phyloP scores from a whole-genome alignment of 2,888 invertebrate genomes.

The Pherbina coryleti region DNA sequence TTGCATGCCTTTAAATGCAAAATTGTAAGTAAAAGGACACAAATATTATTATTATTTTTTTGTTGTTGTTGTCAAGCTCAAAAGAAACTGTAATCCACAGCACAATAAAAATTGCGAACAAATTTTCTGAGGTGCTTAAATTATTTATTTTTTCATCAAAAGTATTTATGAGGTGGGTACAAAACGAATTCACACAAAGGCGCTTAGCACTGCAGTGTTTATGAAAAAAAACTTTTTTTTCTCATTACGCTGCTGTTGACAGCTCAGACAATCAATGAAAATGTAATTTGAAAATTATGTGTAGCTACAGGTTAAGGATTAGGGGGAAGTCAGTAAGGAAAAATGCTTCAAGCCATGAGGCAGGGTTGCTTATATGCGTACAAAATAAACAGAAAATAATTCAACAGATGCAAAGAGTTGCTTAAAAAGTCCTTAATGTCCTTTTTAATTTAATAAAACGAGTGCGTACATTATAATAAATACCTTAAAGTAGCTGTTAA shows the following conservation, averaged over 20 bases:
- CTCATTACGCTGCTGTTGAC: not conserved
- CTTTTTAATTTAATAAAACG: not conserved
- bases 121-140: too few relatives aligned
- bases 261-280: not conserved
- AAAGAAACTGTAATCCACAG: too few relatives aligned
- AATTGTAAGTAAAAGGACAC: too few relatives aligned
- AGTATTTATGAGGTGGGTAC: too few relatives aligned
- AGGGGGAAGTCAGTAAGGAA: not conserved
- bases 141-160: too few relatives aligned
- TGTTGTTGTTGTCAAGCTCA: too few relatives aligned
- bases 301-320: not conserved
- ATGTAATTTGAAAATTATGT: not conserved
- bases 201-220: not conserved
- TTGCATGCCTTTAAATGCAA: too few relatives aligned
- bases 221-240: not conserved
- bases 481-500: conserved; percentile 48
- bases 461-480: conserved; percentile 33
- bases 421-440: not conserved
- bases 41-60: too few relatives aligned
- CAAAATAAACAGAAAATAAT: not conserved
- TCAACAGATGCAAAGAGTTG: not conserved
- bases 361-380: not conserved
- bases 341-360: not conserved
- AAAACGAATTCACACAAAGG: too few relatives aligned
- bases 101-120: too few relatives aligned